Evolutionary conservation across 2,797 vertebrate species (phyloP), one percentile per base, ranked within the genome.

Genomic region (Ceyx erithaca): DNA sequence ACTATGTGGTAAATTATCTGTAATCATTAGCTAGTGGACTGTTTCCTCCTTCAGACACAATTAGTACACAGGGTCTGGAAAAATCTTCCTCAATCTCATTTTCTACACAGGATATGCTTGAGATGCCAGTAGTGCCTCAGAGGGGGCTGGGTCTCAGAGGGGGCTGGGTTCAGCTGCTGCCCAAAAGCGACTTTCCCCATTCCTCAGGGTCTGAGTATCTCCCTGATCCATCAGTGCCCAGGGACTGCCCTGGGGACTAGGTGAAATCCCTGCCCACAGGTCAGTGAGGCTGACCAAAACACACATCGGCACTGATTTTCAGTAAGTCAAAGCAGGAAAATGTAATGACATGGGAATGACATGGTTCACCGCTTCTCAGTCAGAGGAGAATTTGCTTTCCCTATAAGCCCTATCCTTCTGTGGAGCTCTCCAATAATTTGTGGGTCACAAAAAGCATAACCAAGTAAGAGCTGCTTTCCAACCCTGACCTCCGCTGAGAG

Each of bases 11-110:
- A 85, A 91, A 92, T 88, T 37, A 91, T 93, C 81, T 70, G 68
- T 71, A 91, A 90, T 89, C 85, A 87, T 94, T 95, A 96, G 41
- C 67, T 58, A 93, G 94, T 33, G 49, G 80, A 80, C 88, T 90
- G 79, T 78, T 95, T 96, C 95, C 92, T 96, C 86, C 80, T 92
- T 91, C 85, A 62, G 91, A 76, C 69, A 64, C 79, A 87, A 95
- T 96, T 95, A 95, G 81, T 72, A 89, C 76, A 72, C 85, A 95
- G 79, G 54, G 91, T 61, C 93, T 9, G 81, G 93, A 96, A 94
- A 79, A 88, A 92, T 87, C 68, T 80, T 91, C 81, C 78, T 77
- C 88, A 75, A 52, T 90, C 76, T 93, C 83, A 92, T 96, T 96
- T 96, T 86, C 88, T 90, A 58, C 54, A 23, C 64, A 93, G 90